A percentile compares a stretch with the other conserved stretches of the same genome.
Evolutionary conservation across 1,140 invertebrate species (phyloP).

Genomic region (Steinernema feltiae): DNA sequence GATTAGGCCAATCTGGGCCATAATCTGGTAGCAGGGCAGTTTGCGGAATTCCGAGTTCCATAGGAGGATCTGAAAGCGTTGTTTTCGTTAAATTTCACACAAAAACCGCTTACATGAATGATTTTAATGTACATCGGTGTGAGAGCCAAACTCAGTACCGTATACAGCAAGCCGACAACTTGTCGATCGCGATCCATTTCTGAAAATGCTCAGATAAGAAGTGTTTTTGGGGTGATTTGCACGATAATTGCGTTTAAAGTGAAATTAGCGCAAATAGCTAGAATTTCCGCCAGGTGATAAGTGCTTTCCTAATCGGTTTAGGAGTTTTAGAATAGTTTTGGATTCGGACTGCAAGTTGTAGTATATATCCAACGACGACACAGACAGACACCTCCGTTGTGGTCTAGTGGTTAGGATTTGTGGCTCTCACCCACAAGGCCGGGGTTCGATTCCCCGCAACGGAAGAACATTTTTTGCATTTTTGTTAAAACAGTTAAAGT

Average conservation of each 20-base stretch:
- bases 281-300: no score
- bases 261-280: no score
- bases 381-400: constrained; percentile 48
- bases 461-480: constrained; percentile 62
- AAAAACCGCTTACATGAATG: not conserved
- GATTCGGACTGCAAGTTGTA: no score
- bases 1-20: not conserved
- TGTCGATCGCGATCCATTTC: not conserved
- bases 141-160: not conserved
- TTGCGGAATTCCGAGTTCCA: not conserved
- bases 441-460: constrained; percentile 78
- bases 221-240: no score
- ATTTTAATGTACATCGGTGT: not conserved
- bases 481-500: no score
- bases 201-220: no score
- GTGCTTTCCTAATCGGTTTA: no score
- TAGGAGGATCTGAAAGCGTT: not conserved
- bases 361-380: no score
- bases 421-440: constrained; percentile 76
- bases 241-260: no score
- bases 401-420: constrained; percentile 77
- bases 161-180: not conserved
- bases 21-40: not conserved
- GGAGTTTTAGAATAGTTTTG: no score
- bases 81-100: not conserved